These are phyloP conservation scores for Eriocheir sinensis DNA, from an alignment of 1,140 invertebrate genomes.

Conservation along the genomic window DNA sequence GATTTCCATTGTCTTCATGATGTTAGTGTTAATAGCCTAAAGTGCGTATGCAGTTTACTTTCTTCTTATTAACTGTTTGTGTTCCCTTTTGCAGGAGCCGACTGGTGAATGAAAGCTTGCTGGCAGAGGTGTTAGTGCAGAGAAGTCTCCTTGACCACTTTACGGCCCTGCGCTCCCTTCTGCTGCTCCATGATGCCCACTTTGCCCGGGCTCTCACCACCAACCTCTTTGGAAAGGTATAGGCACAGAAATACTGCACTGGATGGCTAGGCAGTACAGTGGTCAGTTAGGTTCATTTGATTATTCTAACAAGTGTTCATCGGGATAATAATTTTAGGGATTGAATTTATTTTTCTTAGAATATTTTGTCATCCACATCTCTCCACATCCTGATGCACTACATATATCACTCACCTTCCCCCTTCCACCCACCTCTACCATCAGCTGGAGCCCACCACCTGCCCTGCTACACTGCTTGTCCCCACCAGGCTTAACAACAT, in stretches of 20 bases:
- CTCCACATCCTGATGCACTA: too few species aligned
- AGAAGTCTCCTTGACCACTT: conserved; percentile 60
- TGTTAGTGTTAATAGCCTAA: not conserved
- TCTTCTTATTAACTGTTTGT: not conserved
- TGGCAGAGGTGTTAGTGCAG: conserved; percentile 63
- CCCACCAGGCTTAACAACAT: conserved; percentile 58
- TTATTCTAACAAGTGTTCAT: too few species aligned
- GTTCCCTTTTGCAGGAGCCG: conserved; percentile 42
- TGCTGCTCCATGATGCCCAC: conserved; percentile 67
- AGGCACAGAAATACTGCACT: too few species aligned
- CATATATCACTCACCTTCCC: too few species aligned
- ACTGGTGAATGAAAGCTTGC: conserved; percentile 49
- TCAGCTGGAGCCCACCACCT: not conserved
- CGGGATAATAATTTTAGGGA: too few species aligned
- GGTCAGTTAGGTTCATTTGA: too few species aligned
- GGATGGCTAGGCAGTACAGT: too few species aligned
- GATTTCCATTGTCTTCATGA: not conserved
- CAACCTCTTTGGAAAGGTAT: conserved; percentile 64
- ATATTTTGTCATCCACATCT: too few species aligned
- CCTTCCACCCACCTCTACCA: not conserved
- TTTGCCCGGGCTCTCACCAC: conserved; percentile 60
- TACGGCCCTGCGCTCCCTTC: conserved; percentile 65
- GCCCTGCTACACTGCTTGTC: conserved; percentile 42
- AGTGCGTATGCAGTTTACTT: too few species aligned
- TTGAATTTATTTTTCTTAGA: too few species aligned